Conservation (phyloP, 64 coral and sea anemone genomes). For the Astreopora myriophthalma region DNA sequence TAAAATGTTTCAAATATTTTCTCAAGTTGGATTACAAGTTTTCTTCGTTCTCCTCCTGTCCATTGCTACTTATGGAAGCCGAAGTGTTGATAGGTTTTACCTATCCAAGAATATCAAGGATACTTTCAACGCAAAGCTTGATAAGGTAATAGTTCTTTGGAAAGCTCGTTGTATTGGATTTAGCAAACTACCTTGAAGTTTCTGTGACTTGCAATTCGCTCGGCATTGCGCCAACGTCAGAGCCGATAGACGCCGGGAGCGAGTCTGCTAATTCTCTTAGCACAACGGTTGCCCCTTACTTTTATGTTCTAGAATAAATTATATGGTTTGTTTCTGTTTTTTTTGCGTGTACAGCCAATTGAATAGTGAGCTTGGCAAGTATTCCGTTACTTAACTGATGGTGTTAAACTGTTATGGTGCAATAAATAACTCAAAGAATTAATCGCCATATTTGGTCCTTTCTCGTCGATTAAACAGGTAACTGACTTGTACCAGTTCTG, state of each 20-base stretch:
- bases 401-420: neutral
- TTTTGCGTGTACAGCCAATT: too few species aligned
- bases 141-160: neutral
- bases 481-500: slow-evolving; percentile 22
- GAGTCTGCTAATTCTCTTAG: too few species aligned
- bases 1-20: neutral
- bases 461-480: too few species aligned
- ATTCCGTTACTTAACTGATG: too few species aligned
- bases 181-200: neutral
- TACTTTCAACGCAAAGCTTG: neutral
- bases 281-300: too few species aligned
- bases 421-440: neutral
- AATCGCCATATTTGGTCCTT: neutral
- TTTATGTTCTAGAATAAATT: too few species aligned
- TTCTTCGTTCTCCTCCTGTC: neutral
- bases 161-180: too few species aligned
- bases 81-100: neutral
- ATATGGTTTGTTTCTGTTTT: too few species aligned
- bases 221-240: too few species aligned
- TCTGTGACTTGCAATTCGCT: too few species aligned
- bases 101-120: neutral
- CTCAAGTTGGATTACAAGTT: neutral
- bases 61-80: neutral
- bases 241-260: too few species aligned
- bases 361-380: too few species aligned